phyloP scores from a whole-genome alignment of 2,113 vertebrate genomes.

The Ceyx margarethae region DNA sequence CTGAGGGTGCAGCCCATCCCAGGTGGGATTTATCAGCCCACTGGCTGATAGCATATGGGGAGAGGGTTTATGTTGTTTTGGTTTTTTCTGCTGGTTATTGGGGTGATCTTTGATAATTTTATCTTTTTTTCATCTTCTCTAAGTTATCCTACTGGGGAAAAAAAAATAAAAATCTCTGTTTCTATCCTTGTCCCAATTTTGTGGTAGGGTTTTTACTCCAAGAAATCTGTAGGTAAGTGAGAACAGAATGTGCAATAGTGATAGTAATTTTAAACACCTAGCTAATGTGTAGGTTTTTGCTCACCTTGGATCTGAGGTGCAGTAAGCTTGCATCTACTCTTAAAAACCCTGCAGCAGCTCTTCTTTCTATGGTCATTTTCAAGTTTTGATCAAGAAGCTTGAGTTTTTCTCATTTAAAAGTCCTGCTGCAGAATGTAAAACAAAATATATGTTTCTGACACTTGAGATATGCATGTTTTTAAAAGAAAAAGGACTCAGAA shows the following conservation, averaged over 20 bases:
- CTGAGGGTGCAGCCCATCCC: neutral
- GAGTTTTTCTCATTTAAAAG: neutral
- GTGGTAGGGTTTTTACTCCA: neutral
- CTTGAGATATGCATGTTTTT: neutral
- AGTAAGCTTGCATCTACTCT: neutral
- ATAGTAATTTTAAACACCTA: neutral
- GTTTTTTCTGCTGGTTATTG: neutral
- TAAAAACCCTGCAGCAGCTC: neutral
- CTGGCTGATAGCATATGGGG: neutral
- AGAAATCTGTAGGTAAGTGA: neutral
- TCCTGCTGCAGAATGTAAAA: neutral
- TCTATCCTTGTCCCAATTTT: neutral
- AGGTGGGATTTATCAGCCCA: neutral
- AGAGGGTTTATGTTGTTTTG: neutral
- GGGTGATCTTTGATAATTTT: neutral
- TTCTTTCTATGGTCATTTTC: neutral
- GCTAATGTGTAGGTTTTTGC: neutral
- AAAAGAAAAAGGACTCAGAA: neutral
- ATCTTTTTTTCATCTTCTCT: neutral
- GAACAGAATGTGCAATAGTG: neutral
- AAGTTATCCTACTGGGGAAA: neutral
- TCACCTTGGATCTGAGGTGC: neutral
- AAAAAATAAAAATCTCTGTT: neutral
- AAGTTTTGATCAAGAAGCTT: neutral
- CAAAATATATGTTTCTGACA: neutral